Conservation (phyloP, 2,888 invertebrate genomes). For the Epiblema foenella region DNA sequence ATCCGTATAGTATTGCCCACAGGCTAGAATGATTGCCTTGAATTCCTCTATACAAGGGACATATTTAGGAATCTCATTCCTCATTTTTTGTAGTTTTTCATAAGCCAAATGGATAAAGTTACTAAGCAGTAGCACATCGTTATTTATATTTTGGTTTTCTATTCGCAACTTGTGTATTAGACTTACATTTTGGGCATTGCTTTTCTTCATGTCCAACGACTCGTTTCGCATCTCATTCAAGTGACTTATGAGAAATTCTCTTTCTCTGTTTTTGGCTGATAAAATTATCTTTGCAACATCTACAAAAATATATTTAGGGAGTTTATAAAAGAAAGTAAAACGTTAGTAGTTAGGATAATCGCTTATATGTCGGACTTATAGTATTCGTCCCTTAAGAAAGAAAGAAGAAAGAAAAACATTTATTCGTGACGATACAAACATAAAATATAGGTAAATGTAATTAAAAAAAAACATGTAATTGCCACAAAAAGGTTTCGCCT, state of each 20-base stretch:
- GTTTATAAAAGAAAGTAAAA: not conserved
- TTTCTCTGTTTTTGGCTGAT: conserved; percentile 59
- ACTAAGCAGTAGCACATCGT: conserved; percentile 55
- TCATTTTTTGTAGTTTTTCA: conserved; percentile 58
- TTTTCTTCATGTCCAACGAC: conserved; percentile 54
- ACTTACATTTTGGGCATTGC: conserved; percentile 51
- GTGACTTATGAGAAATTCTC: conserved; percentile 52
- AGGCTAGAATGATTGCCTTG: conserved; percentile 61
- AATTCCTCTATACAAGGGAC: conserved; percentile 55
- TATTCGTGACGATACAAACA: no score
- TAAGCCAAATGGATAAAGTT: conserved; percentile 63
- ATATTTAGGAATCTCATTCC: conserved; percentile 52
- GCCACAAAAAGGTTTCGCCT: no score
- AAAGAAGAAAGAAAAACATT: no score
- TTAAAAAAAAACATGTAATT: no score
- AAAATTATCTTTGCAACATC: conserved; percentile 62
- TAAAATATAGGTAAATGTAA: no score
- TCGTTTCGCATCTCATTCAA: conserved; percentile 56
- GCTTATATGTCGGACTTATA: no score
- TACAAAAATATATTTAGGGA: conserved; percentile 49
- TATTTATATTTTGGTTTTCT: conserved; percentile 55
- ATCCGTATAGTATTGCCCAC: conserved; percentile 65
- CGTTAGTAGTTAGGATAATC: no score
- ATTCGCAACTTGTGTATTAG: conserved; percentile 51
- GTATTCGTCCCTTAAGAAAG: no score